These are phyloP conservation scores for Boulengeromyrus knoepffleri DNA, from an alignment of 2,113 vertebrate genomes.

Conservation along the genomic window DNA sequence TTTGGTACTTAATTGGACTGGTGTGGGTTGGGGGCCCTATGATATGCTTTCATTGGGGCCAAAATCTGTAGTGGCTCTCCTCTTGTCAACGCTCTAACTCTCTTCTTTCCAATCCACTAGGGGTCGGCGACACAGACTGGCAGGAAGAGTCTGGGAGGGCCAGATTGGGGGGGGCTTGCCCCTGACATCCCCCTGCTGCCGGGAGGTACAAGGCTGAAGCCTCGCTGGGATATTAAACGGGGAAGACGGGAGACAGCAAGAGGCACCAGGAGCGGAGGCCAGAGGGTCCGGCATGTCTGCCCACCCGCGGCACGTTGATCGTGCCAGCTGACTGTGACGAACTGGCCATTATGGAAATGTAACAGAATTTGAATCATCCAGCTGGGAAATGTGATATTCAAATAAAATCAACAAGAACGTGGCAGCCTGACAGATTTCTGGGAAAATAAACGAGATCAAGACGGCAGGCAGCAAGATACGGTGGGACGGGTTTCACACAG, in stretches of 20 bases:
- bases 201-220: not conserved
- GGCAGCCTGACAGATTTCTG: not conserved
- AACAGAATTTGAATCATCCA: not conserved
- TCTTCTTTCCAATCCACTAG: not conserved
- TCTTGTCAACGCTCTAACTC: not conserved
- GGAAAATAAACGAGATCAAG: not conserved
- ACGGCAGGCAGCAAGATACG: not conserved
- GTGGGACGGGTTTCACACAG: not conserved
- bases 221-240: not conserved
- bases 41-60: not conserved
- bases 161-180: slow-evolving; percentile 1
- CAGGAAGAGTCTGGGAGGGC: slow-evolving; percentile 14
- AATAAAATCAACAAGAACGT: not conserved
- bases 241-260: not conserved
- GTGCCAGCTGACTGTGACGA: not conserved
- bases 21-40: not conserved
- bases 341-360: not conserved
- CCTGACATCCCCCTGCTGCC: not conserved
- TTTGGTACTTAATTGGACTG: not conserved
- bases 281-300: not conserved
- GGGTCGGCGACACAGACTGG: not conserved
- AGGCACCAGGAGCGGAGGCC: not conserved
- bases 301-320: not conserved
- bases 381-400: not conserved
- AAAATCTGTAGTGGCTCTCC: not conserved